A percentile compares a stretch with the other conserved stretches of the same genome.
Conservation (phyloP, 2,797 vertebrate species). For the Coregonus suidteri region DNA sequence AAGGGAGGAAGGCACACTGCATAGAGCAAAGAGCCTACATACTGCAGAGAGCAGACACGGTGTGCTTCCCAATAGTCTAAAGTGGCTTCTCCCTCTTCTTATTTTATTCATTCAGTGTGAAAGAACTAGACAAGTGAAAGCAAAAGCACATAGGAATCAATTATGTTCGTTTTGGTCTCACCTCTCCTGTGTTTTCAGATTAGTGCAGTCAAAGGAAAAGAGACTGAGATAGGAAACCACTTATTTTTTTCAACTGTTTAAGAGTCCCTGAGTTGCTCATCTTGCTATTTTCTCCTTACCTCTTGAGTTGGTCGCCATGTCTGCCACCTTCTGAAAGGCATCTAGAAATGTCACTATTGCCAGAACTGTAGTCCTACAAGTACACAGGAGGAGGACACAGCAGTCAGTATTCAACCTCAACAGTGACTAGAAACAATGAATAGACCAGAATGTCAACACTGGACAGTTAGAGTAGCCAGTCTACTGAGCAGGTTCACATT, state of each 20-base stretch:
- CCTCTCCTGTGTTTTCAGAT: no score
- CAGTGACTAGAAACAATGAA: not conserved
- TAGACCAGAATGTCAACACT: not conserved
- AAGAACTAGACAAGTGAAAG: not conserved
- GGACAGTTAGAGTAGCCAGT: not conserved
- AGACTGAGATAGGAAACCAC: no score
- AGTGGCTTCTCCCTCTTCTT: not conserved
- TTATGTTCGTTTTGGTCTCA: not conserved
- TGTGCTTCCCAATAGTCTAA: not conserved
- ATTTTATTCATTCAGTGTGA: not conserved
- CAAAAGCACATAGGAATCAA: not conserved
- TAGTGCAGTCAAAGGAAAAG: not conserved
- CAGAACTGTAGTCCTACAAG: conserved; percentile 90
- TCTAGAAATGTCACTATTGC: conserved; percentile 93
- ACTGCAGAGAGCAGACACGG: not conserved
- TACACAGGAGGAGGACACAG: not conserved
- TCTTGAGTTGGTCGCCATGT: conserved; percentile 97
- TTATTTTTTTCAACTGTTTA: not conserved
- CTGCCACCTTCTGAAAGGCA: conserved; percentile 98
- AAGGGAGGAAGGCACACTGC: not conserved
- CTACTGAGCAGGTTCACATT: not conserved
- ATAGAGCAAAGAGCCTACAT: not conserved
- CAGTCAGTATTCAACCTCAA: not conserved
- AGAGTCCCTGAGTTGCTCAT: not conserved
- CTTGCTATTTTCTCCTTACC: conserved; percentile 72